phyloP scores from a whole-genome alignment of 2,888 invertebrate genomes.

The Pycnomerus fuliginosus region DNA sequence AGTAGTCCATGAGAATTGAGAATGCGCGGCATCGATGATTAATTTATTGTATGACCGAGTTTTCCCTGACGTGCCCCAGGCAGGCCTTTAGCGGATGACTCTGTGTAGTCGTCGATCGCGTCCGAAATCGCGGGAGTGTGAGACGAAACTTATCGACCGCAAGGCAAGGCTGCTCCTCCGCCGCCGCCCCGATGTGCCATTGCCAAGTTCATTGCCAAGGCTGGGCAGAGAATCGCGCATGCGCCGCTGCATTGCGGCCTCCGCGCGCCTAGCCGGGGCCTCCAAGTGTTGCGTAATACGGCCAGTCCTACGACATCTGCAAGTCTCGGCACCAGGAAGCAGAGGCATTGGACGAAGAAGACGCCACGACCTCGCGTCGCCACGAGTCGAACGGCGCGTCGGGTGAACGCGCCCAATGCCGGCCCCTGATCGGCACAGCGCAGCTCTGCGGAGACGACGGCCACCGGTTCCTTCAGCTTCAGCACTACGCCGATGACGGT shows the following conservation, averaged over 20 bases:
- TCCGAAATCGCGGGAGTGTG: constrained; percentile 12
- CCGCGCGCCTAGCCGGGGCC: constrained; percentile 43
- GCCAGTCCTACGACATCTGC: constrained; percentile 43
- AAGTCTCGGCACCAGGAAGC: constrained; percentile 39
- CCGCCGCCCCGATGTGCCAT: constrained; percentile 19
- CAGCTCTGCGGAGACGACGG: constrained; percentile 31
- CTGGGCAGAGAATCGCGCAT: constrained; percentile 65
- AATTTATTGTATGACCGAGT: too few relatives aligned
- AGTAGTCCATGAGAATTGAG: too few relatives aligned
- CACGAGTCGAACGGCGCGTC: neutral
- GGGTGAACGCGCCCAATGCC: neutral
- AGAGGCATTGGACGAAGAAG: constrained; percentile 32
- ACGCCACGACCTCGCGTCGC: constrained; percentile 5
- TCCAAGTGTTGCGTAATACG: constrained; percentile 44
- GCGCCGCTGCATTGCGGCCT: constrained; percentile 62
- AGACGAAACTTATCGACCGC: constrained; percentile 27
- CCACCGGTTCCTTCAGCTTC: constrained; percentile 22
- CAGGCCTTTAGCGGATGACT: too few relatives aligned
- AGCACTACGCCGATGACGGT: constrained; percentile 45
- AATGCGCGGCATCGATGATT: too few relatives aligned
- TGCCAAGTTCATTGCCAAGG: constrained; percentile 83
- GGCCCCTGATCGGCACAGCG: constrained; percentile 7
- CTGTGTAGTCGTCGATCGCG: too few relatives aligned
- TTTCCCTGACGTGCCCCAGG: too few relatives aligned
- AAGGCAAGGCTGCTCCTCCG: constrained; percentile 12